phyloP scores from a whole-genome alignment of 1,140 invertebrate genomes.

The Coenobita brevimanus region DNA sequence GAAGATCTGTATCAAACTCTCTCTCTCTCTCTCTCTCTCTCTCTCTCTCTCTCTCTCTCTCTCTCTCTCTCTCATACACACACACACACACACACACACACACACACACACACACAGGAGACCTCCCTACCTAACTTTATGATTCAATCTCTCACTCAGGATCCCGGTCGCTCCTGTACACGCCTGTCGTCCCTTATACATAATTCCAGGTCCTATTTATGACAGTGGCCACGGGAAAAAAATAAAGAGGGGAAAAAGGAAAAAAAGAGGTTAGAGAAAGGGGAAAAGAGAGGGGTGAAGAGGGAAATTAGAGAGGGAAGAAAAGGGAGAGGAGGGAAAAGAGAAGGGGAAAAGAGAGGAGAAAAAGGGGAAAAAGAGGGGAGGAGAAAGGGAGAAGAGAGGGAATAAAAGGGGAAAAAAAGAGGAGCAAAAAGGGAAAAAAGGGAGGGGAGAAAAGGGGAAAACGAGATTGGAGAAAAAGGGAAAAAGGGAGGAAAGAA shows the following conservation, averaged over 20 bases:
- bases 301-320: not conserved
- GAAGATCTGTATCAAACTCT: too few relatives aligned
- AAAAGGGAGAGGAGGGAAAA: not conserved
- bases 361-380: not conserved
- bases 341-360: not conserved
- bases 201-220: too few relatives aligned
- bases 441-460: not conserved
- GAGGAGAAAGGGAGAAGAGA: not conserved
- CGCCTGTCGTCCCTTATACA: too few relatives aligned
- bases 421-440: not conserved
- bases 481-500: not conserved
- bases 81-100: slow-evolving; percentile 20
- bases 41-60: not conserved
- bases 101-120: slow-evolving; percentile 6
- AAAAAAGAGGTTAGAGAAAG: not conserved
- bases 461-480: not conserved
- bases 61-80: not conserved
- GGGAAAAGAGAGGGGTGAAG: not conserved
- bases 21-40: not conserved
- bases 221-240: too few relatives aligned
- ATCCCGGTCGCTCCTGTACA: too few relatives aligned
- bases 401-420: not conserved
- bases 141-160: not conserved
- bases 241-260: slow-evolving; percentile 2
- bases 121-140: not conserved